Conservation (phyloP, 2,797 vertebrate genomes). For the Poecilia gillii region DNA sequence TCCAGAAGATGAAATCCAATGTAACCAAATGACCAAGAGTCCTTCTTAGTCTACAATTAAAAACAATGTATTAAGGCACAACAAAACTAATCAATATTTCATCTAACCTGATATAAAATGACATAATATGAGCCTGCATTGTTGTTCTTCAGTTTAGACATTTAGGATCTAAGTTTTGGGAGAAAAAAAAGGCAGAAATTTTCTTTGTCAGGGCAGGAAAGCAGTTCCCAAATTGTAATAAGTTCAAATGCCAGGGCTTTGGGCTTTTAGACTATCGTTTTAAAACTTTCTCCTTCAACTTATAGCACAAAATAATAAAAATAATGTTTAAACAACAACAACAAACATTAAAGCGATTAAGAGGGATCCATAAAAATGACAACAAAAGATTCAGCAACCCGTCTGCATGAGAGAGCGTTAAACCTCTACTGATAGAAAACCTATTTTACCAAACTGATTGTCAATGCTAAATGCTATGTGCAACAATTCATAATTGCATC, state of each 20-base stretch:
- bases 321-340: no score
- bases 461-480: no score
- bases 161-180: not conserved
- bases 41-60: not conserved
- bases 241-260: no score
- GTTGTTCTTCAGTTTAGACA: not conserved
- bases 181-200: not conserved
- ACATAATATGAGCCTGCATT: not conserved
- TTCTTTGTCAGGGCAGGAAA: not conserved
- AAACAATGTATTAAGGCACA: not conserved
- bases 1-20: not conserved
- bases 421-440: no score
- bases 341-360: not conserved
- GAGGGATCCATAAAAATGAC: not conserved
- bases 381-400: not conserved
- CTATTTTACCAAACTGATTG: no score
- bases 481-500: no score
- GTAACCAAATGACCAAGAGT: not conserved
- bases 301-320: not conserved
- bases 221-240: not conserved
- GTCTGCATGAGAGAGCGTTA: no score
- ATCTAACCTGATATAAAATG: not conserved
- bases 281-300: not conserved
- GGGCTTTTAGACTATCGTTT: not conserved
- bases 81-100: not conserved